Evolutionary conservation across 2,888 invertebrate species (phyloP).

Genomic region (Pseudeuparius sepicola): DNA sequence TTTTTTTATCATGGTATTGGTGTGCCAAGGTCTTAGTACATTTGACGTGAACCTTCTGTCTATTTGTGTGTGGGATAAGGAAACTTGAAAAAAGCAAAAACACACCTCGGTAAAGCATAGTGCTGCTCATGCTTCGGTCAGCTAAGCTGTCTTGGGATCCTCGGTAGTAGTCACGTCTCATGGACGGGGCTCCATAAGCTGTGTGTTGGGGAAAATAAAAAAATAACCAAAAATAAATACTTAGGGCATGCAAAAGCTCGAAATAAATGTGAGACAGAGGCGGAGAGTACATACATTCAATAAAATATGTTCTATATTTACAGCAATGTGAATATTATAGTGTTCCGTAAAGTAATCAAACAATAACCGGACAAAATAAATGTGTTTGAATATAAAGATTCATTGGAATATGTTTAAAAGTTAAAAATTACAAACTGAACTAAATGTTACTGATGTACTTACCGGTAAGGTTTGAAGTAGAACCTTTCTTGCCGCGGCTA

Average conservation of each 20-base stretch:
- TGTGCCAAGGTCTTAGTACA: too few species aligned
- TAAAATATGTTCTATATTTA: too few species aligned
- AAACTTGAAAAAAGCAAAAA: too few species aligned
- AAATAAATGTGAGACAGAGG: too few species aligned
- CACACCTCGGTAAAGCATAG: constrained; percentile 62
- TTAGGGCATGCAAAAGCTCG: too few species aligned
- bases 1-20: too few species aligned
- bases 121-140: constrained; percentile 51
- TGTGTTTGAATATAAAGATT: constrained; percentile 16
- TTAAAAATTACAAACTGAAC: constrained; percentile 8
- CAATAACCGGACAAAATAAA: constrained; percentile 20
- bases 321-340: too few species aligned
- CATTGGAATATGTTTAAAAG: constrained; percentile 1
- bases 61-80: too few species aligned
- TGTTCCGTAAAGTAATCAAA: constrained; percentile 9
- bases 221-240: constrained; percentile 26
- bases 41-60: too few species aligned
- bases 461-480: constrained; percentile 76
- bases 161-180: constrained; percentile 85
- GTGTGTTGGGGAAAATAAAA: constrained; percentile 28
- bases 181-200: constrained; percentile 47
- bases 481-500: constrained; percentile 69
- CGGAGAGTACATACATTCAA: too few species aligned
- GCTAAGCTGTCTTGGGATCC: constrained; percentile 86
- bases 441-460: constrained; percentile 23